Conservation (phyloP, 2,113 vertebrate genomes). For the Macaca fascicularis region T2T-MFA8v1.1 NC_088381.1:16406001-16406500, state of each 20-base stretch:
- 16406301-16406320: neutral
- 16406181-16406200: neutral
- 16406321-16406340: neutral
- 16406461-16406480: neutral
- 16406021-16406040: neutral
- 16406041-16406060: conserved; percentile 13
- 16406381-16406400: neutral
- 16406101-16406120: neutral
- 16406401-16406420: neutral
- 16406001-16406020: neutral
- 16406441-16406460: neutral
- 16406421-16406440: neutral
- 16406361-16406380: neutral
- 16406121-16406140: neutral
- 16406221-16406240: neutral
- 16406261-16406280: neutral
- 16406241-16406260: neutral
- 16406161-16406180: neutral
- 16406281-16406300: neutral
- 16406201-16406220: neutral
- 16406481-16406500: neutral
- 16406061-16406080: neutral
- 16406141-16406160: neutral
- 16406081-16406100: neutral
- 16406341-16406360: neutral